These are phyloP conservation scores for Halictus rubicundus DNA, from an alignment of 1,140 invertebrate species.

Conservation along the genomic window DNA sequence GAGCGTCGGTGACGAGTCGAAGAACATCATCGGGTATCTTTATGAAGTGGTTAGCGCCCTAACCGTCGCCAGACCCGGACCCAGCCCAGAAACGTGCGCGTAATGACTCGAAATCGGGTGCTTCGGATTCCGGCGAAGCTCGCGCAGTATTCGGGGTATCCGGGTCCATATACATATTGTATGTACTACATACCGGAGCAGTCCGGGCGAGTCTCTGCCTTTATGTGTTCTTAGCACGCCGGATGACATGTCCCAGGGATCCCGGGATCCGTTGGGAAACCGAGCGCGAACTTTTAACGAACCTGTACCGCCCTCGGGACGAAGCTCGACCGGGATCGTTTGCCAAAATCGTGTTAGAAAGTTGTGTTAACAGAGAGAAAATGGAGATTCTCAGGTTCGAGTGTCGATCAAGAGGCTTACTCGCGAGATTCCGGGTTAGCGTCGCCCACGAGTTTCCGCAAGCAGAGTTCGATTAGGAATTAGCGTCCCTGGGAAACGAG, in stretches of 20 bases:
- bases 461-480: background rate
- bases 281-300: background rate
- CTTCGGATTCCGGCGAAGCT: conserved; percentile 14
- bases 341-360: too few species aligned
- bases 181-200: background rate
- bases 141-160: background rate
- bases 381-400: background rate
- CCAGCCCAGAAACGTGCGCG: conserved; percentile 19
- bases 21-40: background rate
- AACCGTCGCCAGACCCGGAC: background rate
- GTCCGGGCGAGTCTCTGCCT: background rate
- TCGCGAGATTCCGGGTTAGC: background rate
- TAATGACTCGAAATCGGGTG: conserved; percentile 29
- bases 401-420: background rate
- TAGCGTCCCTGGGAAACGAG: background rate
- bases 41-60: conserved; percentile 17
- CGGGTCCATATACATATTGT: background rate
- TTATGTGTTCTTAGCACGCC: background rate
- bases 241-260: background rate
- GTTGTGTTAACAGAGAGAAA: too few species aligned
- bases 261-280: background rate
- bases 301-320: background rate
- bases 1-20: background rate
- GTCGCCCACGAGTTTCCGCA: background rate
- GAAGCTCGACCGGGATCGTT: too few species aligned